Evolutionary conservation across 2,888 invertebrate genomes (phyloP).

Genomic region (Microctonus aethiopoides): DNA sequence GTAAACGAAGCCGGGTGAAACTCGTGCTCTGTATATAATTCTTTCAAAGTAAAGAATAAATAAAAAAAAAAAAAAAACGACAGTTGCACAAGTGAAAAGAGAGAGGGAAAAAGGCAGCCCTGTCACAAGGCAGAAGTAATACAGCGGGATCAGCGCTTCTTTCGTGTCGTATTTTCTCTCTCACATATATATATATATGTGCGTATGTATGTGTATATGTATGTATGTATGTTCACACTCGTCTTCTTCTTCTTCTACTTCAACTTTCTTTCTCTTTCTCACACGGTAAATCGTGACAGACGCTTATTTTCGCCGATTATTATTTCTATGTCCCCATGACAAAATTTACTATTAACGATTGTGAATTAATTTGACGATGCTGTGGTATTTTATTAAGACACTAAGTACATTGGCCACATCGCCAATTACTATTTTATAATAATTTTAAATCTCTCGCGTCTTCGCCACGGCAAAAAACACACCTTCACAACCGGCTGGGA

Average conservation of each 20-base stretch:
- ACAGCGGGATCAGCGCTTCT: conserved; percentile 33
- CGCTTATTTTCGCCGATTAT: conserved; percentile 51
- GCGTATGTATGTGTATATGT: too few species aligned
- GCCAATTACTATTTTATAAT: conserved; percentile 30
- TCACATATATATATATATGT: too few species aligned
- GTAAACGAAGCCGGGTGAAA: neutral
- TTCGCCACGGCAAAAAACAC: conserved; percentile 52
- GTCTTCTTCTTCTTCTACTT: neutral
- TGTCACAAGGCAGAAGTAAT: conserved; percentile 23
- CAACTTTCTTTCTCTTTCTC: neutral
- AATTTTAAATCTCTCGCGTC: conserved; percentile 38
- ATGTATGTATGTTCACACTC: neutral
- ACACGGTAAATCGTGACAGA: conserved; percentile 48
- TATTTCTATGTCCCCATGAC: conserved; percentile 19
- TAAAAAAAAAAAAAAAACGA: neutral
- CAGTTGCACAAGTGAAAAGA: neutral
- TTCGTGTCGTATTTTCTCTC: neutral
- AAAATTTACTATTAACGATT: neutral
- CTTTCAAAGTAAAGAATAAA: conserved; percentile 1
- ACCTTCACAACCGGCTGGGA: conserved; percentile 60
- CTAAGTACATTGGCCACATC: conserved; percentile 21
- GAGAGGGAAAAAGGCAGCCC: conserved; percentile 1
- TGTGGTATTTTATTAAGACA: neutral
- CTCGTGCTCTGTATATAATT: neutral
- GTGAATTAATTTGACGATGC: conserved; percentile 35